Evolutionary conservation across 2,888 invertebrate genomes (phyloP), one percentile per base, ranked within the genome.

Genomic region (Cryptosula pallasiana): DNA sequence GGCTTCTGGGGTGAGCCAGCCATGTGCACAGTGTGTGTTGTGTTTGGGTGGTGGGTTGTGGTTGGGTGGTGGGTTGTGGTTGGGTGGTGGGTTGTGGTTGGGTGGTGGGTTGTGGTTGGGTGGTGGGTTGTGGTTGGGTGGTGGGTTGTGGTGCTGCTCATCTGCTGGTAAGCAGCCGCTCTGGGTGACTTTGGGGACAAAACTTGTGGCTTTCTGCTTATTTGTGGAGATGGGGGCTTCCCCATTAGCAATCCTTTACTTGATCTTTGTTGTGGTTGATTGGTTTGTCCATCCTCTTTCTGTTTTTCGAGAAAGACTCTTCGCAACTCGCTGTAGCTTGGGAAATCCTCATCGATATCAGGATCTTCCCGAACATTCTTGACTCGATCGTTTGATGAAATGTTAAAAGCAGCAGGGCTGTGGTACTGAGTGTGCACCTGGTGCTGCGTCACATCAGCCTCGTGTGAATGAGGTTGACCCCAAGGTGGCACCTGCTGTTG

Each of bases 321-420:
- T 32, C 63, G 20, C 29, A 63, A 32, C 1, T 63, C 63, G 32
- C 3, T 9, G 32, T 63, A 63, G 32, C 63, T 63, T 9, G 63
- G 63, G n/a, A 63, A 63, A 32, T 63, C 32, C 34, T 63, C 63
- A 63, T 63, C 63, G 2, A 63, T 63, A 32, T 63, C 63, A 5
- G 63, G 63, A 63, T 63, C 63, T 63, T 63, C 63, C 32, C 63
- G 2, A n/a, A 13, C 27, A 32, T 63, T 63, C 34, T 63, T 63
- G 3, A 63, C 27, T 25, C n/a, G 20, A 16, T 23, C 5, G 20
- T 25, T 25, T 13, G 45, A 45, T 13, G 45, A 13, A 9, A 13
- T 9, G 32, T 25, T 27, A 13, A 5, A 13, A 5, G 2, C 9
- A 5, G 9, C 2, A 34, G 63, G 27, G 2, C 3, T 2, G 27